Conservation (phyloP, 53 echinoderm and acorn worm genomes). For the Holothuria scabra region DNA sequence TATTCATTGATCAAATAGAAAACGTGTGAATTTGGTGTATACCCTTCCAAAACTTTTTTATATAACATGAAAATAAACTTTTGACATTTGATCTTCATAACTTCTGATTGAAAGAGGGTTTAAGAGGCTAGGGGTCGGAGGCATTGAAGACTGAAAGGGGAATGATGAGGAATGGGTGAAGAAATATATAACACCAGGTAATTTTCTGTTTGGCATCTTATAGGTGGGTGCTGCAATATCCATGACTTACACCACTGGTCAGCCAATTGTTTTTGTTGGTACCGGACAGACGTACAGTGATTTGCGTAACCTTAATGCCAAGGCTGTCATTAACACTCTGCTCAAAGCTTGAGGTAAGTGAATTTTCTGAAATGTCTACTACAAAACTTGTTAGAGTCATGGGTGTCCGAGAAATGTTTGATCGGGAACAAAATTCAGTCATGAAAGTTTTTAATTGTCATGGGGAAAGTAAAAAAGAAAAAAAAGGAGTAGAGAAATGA, state of each 20-base stretch:
- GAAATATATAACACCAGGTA: not conserved
- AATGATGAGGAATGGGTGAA: not conserved
- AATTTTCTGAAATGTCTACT: not conserved
- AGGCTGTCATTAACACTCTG: conserved; percentile 97
- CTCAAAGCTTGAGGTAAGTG: conserved; percentile 72
- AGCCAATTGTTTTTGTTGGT: conserved; percentile 98
- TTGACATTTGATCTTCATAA: too few species aligned
- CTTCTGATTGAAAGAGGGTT: too few species aligned
- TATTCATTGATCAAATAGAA: too few species aligned
- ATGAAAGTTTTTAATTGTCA: too few species aligned
- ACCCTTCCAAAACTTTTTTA: too few species aligned
- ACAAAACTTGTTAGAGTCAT: not conserved
- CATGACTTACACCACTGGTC: conserved; percentile 99
- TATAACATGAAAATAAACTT: too few species aligned
- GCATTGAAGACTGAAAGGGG: not conserved
- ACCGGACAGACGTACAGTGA: conserved; percentile 99
- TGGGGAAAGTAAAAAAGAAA: too few species aligned
- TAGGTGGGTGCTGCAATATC: conserved; percentile 98
- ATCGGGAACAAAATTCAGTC: too few species aligned
- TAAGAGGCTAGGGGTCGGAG: not conserved
- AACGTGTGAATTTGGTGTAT: too few species aligned
- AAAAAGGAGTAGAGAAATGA: too few species aligned
- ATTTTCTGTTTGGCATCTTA: not conserved
- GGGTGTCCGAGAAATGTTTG: too few species aligned
- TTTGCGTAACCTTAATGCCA: conserved; percentile 90